These are phyloP conservation scores for Corella eumyota DNA, from an alignment of 23 tunicate genomes.

Conservation along the genomic window DNA sequence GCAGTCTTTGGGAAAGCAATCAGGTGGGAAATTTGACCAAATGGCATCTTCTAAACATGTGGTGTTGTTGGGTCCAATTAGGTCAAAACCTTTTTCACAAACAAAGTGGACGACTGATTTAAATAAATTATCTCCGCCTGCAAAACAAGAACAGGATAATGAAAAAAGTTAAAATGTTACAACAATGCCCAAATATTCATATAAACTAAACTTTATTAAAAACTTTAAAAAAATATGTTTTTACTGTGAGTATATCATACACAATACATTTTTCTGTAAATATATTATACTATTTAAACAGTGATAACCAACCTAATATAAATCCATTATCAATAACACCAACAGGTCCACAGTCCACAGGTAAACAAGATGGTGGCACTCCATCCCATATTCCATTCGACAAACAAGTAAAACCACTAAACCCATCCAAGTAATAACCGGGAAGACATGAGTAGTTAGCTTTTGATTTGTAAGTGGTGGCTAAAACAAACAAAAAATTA, in stretches of 20 bases:
- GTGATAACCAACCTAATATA: background rate
- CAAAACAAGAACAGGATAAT: slow-evolving; percentile 1
- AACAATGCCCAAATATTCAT: too few relatives aligned
- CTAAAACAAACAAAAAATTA: background rate
- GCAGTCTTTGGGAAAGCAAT: slow-evolving; percentile 66
- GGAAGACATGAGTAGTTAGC: slow-evolving; percentile 37
- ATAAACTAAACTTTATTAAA: too few relatives aligned
- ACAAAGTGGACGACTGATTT: slow-evolving; percentile 24
- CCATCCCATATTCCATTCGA: slow-evolving; percentile 61
- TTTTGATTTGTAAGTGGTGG: slow-evolving; percentile 20
- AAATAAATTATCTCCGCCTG: too few relatives aligned
- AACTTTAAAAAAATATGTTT: too few relatives aligned
- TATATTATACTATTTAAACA: background rate
- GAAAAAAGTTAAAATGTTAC: too few relatives aligned
- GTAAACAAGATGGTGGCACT: slow-evolving; percentile 55
- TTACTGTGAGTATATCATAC: too few relatives aligned
- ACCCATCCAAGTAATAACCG: slow-evolving; percentile 69
- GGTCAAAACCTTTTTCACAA: slow-evolving; percentile 55
- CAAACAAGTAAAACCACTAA: slow-evolving; percentile 17
- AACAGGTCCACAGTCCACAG: slow-evolving; percentile 50
- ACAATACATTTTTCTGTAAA: too few relatives aligned
- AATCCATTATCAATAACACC: slow-evolving; percentile 28
- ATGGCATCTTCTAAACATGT: slow-evolving; percentile 26
- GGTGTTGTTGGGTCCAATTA: slow-evolving; percentile 22
- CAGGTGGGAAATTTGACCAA: slow-evolving; percentile 47